Conservation (phyloP, 2,888 invertebrate genomes). For the Loripinus fragilis region DNA sequence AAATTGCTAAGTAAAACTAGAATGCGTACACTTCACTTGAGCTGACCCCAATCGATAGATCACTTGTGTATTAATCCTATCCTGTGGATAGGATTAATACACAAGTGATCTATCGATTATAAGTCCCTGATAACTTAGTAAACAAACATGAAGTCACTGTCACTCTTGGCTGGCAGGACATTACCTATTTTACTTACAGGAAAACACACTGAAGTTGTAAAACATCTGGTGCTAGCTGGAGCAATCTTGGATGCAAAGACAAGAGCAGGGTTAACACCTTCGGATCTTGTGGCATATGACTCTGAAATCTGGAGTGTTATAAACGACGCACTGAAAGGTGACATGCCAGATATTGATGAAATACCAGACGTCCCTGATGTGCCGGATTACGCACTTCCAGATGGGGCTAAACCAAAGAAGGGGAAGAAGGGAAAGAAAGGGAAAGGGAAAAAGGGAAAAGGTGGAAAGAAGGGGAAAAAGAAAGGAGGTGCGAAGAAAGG, state of each 20-base stretch:
- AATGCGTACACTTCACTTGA: too few relatives aligned
- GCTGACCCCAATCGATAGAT: too few relatives aligned
- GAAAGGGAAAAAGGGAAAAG: conserved; percentile 52
- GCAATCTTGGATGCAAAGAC: conserved; percentile 69
- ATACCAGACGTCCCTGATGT: conserved; percentile 72
- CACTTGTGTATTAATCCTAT: too few relatives aligned
- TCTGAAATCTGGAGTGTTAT: conserved; percentile 71
- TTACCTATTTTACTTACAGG: too few relatives aligned
- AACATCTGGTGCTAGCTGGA: conserved; percentile 71
- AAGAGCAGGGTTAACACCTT: conserved; percentile 63
- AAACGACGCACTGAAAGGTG: conserved; percentile 66
- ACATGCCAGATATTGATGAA: conserved; percentile 73
- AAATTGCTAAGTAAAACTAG: too few relatives aligned
- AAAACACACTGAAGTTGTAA: conserved; percentile 68
- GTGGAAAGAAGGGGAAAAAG: conserved; percentile 47
- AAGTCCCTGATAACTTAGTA: too few relatives aligned
- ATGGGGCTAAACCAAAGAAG: conserved; percentile 65
- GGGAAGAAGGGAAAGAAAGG: conserved; percentile 62
- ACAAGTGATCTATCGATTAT: too few relatives aligned
- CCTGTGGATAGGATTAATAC: too few relatives aligned
- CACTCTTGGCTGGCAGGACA: too few relatives aligned
- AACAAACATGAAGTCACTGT: too few relatives aligned
- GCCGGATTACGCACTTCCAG: conserved; percentile 69
- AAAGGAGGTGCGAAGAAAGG: conserved; percentile 62
- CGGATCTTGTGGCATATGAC: conserved; percentile 63